These are phyloP conservation scores for Agapornis roseicollis DNA, from an alignment of 2,113 vertebrate genomes.

Conservation along the genomic window DNA sequence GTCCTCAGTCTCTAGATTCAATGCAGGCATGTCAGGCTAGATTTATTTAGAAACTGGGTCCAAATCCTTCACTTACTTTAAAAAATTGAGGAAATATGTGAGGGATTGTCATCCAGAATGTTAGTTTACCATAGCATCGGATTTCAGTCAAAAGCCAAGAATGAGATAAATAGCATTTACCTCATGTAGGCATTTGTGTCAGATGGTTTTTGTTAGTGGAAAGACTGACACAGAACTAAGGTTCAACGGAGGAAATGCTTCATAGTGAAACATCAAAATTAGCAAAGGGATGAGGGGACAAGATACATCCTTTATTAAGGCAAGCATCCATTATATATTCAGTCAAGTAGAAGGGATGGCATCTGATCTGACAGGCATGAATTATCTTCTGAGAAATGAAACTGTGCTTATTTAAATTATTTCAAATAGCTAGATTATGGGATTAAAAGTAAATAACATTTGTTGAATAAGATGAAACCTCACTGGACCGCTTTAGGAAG, in stretches of 20 bases:
- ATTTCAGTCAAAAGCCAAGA: background rate
- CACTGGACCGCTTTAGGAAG: background rate
- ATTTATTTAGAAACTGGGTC: background rate
- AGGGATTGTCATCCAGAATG: background rate
- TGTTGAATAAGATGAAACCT: background rate
- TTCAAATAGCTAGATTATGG: background rate
- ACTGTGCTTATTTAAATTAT: background rate
- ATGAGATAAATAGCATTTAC: background rate
- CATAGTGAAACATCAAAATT: background rate
- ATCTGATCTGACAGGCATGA: background rate
- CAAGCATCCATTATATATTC: background rate
- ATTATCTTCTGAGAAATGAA: slow-evolving; percentile 2
- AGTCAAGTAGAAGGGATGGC: background rate
- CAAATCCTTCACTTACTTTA: background rate
- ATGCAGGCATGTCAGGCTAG: background rate
- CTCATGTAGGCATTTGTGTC: background rate
- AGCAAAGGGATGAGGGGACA: background rate
- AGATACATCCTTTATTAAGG: background rate
- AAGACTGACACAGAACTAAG: background rate
- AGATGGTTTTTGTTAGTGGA: background rate
- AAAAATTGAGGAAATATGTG: background rate
- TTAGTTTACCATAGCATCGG: background rate
- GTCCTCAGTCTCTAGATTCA: background rate
- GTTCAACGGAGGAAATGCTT: background rate
- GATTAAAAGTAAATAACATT: background rate